Evolutionary conservation across 1,140 invertebrate species (phyloP), one percentile per base, ranked within the genome.

Genomic region (Chelonus insularis): DNA sequence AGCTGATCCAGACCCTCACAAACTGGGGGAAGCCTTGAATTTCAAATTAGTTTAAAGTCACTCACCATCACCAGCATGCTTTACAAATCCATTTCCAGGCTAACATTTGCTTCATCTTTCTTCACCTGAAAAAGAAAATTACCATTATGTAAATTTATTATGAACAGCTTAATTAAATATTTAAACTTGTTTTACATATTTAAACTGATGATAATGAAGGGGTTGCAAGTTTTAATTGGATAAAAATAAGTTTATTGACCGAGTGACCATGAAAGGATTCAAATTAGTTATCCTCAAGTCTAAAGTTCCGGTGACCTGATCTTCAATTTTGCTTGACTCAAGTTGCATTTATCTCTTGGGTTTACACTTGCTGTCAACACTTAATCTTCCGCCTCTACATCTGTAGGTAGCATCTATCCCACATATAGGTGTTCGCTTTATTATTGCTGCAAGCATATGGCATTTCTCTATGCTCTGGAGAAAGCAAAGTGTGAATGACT

Each of bases 401-500:
- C 25, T 29, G 7, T 29, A 4, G 25, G 3, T 29, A 4, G 25
- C 25, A 29, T 29, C 7, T 7, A 29, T 29, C 25, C 25, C 7
- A 4, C 25, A 29, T 4, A 29, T 29, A 29, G 7, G 25, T 29
- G 25, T 29, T 29, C 7, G 7, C 25, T 29, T 29, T 29, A 18
- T 29, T 29, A 18, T 16, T 16, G 6, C 12, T 16, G 12, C 5
- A 43, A 43, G 18, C 64, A 64, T 32, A 60, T 32, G 9, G 63
- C 62, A 64, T 57, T 70, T 71, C 67, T 73, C 69, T 69, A 66
- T 67, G 43, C 62, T 14, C 25, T n/a, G 21, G 12, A 7, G 37
- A 18, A 51, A 59, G 56, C 45, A 41, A 63, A 72, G 64, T 72
- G 73, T 75, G 71, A 76, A 76, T 73, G 72, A 68, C 69, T 69